Conservation (phyloP, 2,797 vertebrate genomes). For the Nasua narica region DNA sequence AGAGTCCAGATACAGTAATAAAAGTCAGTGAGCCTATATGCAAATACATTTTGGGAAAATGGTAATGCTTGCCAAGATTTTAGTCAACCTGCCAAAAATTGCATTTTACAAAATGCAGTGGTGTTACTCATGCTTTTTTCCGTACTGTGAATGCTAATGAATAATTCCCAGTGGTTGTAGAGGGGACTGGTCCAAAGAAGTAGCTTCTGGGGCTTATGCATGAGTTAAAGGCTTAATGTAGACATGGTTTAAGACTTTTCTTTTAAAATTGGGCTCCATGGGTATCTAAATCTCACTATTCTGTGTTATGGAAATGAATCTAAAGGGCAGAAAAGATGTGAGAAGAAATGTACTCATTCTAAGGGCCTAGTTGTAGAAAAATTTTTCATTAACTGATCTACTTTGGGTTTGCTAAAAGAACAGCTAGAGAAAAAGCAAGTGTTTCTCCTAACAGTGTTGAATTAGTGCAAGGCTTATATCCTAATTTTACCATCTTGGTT, state of each 20-base stretch:
- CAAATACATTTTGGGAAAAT: conserved; percentile 66
- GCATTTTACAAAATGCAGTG: conserved; percentile 68
- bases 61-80: conserved; percentile 64
- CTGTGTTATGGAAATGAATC: conserved; percentile 64
- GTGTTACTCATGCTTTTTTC: conserved; percentile 46
- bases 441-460: neutral
- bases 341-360: conserved; percentile 41
- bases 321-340: conserved; percentile 64
- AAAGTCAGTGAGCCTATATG: conserved; percentile 68
- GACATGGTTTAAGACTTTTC: conserved; percentile 43
- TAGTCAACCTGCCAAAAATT: conserved; percentile 70
- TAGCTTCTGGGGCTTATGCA: conserved; percentile 22
- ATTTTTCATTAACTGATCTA: conserved; percentile 20
- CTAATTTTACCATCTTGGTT: neutral
- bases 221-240: conserved; percentile 40
- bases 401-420: conserved; percentile 38
- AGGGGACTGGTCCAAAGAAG: conserved; percentile 29
- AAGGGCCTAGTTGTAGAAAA: neutral
- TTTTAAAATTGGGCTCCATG: conserved; percentile 48
- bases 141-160: conserved; percentile 42
- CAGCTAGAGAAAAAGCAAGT: neutral
- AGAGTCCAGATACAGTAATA: conserved; percentile 60
- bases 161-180: conserved; percentile 48
- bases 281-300: conserved; percentile 55
- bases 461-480: neutral